Base-by-base conservation (phyloP, 2,888 invertebrate species). In the Melinaea menophilus region DNA sequence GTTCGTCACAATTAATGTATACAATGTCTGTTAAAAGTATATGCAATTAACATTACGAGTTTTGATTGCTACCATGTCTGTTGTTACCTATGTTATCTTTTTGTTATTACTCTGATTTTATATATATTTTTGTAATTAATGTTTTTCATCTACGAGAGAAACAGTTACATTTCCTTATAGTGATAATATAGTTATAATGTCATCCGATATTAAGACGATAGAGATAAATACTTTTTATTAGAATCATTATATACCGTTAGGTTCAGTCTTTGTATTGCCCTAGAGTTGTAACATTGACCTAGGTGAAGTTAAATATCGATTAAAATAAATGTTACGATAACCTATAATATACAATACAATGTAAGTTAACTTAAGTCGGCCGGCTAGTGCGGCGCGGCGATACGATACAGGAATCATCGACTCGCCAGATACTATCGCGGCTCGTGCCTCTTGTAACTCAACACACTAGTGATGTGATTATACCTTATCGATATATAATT, bases 351-450 rank as follows among this genome's bases (percentile, higher is more conserved):
- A 47, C 22, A 55, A 45, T 54, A 55, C 61, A 59, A 61, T 80
- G 79, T 78, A 76, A 78, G 48, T 54, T 22, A 22, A 22, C 22
- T 22, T 1, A 22, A 22, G 1, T 22, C 22, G 33, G 59, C 57
- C 60, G 51, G 62, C 37, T 58, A 56, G 63, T 74, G 83, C 79
- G 79, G 76, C 79, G 79, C 79, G 82, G 87, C 81, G 84, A 86
- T 87, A 88, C 87, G 86, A 90, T 90, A 88, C 85, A 75, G 79
- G 89, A 88, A 86, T 86, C 88, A 88, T 89, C 88, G 82, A 79
- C 75, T 76, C 78, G 75, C 76, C 77, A 81, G 89, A 90, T 89
- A 79, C 72, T 82, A 89, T 90, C 90, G 79, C 66, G 75, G 84
- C 89, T 82, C 90, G 90, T 88, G 90, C 89, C 65, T 59, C 86